These are phyloP conservation scores for Prosopocoilus inquinatus DNA, from an alignment of 2,888 invertebrate genomes.

Conservation along the genomic window DNA sequence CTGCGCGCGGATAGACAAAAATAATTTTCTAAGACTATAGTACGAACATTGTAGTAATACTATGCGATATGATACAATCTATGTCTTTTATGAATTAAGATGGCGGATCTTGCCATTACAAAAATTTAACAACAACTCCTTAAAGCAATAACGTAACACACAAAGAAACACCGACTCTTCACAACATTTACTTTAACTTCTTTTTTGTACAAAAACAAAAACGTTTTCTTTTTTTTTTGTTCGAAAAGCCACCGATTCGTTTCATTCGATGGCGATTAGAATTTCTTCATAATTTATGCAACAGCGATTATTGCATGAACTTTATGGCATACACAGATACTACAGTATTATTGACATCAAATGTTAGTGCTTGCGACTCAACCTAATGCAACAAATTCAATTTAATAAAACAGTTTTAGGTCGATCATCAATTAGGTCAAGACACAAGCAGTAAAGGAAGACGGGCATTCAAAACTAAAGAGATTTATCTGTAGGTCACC, in stretches of 20 bases:
- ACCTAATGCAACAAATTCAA: constrained; percentile 19
- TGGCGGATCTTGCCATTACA: constrained; percentile 18
- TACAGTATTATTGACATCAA: constrained; percentile 36
- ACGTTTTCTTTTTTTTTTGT: neutral
- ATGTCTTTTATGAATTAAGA: constrained; percentile 45
- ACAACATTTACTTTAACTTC: constrained; percentile 18
- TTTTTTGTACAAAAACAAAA: constrained; percentile 3
- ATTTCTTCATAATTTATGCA: neutral
- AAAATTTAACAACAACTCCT: constrained; percentile 17
- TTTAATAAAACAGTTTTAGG: constrained; percentile 6
- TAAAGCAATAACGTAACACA: constrained; percentile 16
- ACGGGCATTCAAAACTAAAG: constrained; percentile 37
- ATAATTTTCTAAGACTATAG: constrained; percentile 34
- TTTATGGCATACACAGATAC: constrained; percentile 30
- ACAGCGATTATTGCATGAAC: constrained; percentile 28
- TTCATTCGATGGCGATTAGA: no score
- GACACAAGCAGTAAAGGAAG: constrained; percentile 44
- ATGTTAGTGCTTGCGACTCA: constrained; percentile 31
- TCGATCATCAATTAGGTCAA: constrained; percentile 33
- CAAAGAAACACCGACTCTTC: constrained; percentile 19
- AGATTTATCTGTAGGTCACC: constrained; percentile 37
- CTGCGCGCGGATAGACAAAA: constrained; percentile 28
- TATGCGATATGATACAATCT: constrained; percentile 48
- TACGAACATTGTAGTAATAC: constrained; percentile 45
- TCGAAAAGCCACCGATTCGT: no score